Evolutionary conservation across 2,113 vertebrate species (phyloP).

Genomic region (Electrona antarctica): DNA sequence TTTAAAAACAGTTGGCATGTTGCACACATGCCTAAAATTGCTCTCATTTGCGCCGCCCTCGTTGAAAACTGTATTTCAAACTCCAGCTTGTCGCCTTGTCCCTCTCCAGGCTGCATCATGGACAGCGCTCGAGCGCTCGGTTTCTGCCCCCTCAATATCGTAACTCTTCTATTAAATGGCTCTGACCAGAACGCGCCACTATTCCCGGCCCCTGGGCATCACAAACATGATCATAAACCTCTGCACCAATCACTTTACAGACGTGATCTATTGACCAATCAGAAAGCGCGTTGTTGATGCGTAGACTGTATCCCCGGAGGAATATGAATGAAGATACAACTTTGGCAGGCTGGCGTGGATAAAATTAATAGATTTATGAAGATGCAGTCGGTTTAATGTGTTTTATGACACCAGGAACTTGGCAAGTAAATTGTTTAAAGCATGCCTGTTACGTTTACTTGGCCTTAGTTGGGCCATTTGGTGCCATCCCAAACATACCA

Average conservation of each 20-base stretch:
- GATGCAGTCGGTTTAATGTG: background rate
- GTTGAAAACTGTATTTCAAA: too few relatives aligned
- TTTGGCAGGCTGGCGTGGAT: background rate
- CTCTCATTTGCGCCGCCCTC: too few relatives aligned
- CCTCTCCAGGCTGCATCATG: too few relatives aligned
- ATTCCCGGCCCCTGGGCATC: constrained; percentile 42
- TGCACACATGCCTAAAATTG: too few relatives aligned
- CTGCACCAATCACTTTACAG: constrained; percentile 52
- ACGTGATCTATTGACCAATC: constrained; percentile 60
- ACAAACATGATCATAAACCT: background rate
- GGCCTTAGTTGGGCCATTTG: background rate
- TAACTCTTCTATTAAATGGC: too few relatives aligned
- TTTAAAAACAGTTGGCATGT: too few relatives aligned
- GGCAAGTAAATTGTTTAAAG: background rate
- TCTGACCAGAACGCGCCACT: constrained; percentile 36
- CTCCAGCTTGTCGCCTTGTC: too few relatives aligned
- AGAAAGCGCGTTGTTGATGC: constrained; percentile 25
- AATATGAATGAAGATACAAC: constrained; percentile 45
- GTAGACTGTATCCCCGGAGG: constrained; percentile 32
- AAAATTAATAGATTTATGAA: constrained; percentile 4
- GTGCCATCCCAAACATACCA: background rate
- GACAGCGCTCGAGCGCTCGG: too few relatives aligned
- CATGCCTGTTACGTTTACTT: background rate
- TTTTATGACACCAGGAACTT: background rate
- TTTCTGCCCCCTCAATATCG: too few relatives aligned